Evolutionary conservation across 2,888 invertebrate genomes (phyloP).

Genomic region (Platycnemis pennipes): DNA sequence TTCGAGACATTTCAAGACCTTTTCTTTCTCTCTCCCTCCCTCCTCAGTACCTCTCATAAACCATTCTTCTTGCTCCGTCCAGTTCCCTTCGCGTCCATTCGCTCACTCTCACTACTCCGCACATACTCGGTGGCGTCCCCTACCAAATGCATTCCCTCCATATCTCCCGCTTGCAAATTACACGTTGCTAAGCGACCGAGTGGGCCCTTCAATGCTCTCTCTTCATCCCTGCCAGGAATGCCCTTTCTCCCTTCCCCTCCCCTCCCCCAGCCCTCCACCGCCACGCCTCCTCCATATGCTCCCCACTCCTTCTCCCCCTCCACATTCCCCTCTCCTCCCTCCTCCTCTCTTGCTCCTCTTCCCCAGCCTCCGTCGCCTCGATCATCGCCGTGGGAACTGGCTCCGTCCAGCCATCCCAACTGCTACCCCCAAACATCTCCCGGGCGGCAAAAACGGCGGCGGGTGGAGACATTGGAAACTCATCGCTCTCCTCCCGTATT

Average conservation of each 20-base stretch:
- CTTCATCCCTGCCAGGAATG: background rate
- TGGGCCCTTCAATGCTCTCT: background rate
- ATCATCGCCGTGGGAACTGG: slow-evolving; percentile 47
- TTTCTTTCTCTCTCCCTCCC: background rate
- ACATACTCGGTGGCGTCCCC: background rate
- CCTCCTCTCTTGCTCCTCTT: background rate
- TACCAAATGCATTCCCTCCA: background rate
- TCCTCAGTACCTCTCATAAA: background rate
- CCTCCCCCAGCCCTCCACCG: background rate
- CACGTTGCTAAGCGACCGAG: background rate
- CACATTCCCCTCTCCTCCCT: background rate
- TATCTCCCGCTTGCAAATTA: slow-evolving; percentile 11
- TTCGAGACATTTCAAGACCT: background rate
- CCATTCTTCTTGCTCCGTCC: background rate
- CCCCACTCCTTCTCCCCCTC: background rate
- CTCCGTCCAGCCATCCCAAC: slow-evolving; percentile 31
- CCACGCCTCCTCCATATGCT: background rate
- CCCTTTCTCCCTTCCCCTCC: background rate
- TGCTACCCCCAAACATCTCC: slow-evolving; percentile 15
- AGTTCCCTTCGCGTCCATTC: background rate
- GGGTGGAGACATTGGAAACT: slow-evolving; percentile 37
- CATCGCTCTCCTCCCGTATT: background rate
- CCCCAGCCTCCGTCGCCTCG: background rate
- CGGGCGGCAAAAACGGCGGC: slow-evolving; percentile 41
- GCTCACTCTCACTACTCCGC: no score